Base-by-base conservation (phyloP, 2,113 vertebrate species). In the Dipodomys merriami region DNA sequence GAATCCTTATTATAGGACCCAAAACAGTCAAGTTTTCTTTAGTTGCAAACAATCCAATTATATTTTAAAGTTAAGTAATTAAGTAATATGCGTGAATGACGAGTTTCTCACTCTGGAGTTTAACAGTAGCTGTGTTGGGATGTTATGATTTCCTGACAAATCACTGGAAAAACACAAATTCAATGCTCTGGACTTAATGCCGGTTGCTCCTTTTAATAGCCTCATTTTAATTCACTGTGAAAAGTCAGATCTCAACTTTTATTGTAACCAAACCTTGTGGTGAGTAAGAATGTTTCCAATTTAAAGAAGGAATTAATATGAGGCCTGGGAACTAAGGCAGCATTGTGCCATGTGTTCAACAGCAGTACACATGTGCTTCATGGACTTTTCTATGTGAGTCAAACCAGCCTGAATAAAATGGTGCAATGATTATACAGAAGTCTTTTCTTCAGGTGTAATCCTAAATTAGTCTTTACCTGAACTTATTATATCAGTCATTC, bases 21-120 rank as follows among this genome's bases (percentile, higher is more conserved):
- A 62, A 19, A 85, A 91, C 77, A 94, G 74, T 64, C 71, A 69
- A 57, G 62, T 62, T 82, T 94, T 35, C 62, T 77, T 79, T 71
- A 33, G 7, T 57, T 91, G 7, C 67, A 86, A 68, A 86, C 68
- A 69, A 29, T 27, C 39, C 20, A 65, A 7, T 71, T 62, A 76
- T 18, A n/a, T 33, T 83, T 88, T 67, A 44, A 67, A 30, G 68
- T 44, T 46, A 67, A 39, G 20, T 46, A 60, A 64, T 29, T 79
- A 30, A 83, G 6, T n/a, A 53, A 33, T n/a, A 39, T 2, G 19
- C 79, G 5, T 62, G 20, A 1, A 13, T 53, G 77, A 62, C 10
- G 62, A 16, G 83, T 13, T 18, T n/a, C 13, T 72, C 20, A 10
- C 3, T 11, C 57, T 23, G n/a, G 76, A 30, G 25, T 74, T 29